Conservation (phyloP, 92 coral and sea anemone genomes). For the Epizoanthus illoricatus region DNA sequence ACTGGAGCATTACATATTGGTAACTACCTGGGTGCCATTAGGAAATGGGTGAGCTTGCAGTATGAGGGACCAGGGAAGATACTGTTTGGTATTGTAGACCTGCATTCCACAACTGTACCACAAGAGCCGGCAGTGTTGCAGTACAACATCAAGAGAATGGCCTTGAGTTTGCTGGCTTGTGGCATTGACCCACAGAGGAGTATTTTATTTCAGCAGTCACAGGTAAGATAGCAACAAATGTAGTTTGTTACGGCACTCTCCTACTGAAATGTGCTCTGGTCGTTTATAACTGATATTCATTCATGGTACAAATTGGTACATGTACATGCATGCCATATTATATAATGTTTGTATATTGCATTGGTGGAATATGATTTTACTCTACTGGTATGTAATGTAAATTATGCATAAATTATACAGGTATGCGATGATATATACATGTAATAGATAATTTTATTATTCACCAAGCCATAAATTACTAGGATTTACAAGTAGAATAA, state of each 20-base stretch:
- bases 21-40: constrained; percentile 84
- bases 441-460: too few relatives aligned
- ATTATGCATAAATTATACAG: too few relatives aligned
- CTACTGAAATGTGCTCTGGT: too few relatives aligned
- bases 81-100: constrained; percentile 74
- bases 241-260: not conserved
- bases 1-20: constrained; percentile 87
- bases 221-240: constrained; percentile 46
- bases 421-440: too few relatives aligned
- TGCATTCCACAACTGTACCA: constrained; percentile 74
- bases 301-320: too few relatives aligned
- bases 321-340: too few relatives aligned
- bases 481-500: too few relatives aligned
- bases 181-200: constrained; percentile 80
- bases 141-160: constrained; percentile 63
- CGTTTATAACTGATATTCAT: too few relatives aligned
- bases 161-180: constrained; percentile 71
- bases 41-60: constrained; percentile 71
- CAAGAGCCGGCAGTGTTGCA: constrained; percentile 58
- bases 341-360: too few relatives aligned
- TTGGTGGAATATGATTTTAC: too few relatives aligned
- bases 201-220: constrained; percentile 75
- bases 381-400: too few relatives aligned
- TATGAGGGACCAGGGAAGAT: constrained; percentile 45
- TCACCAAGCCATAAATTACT: too few relatives aligned